These are phyloP conservation scores for Anthophora plumipes DNA, from an alignment of 2,888 invertebrate species.

Conservation along the genomic window DNA sequence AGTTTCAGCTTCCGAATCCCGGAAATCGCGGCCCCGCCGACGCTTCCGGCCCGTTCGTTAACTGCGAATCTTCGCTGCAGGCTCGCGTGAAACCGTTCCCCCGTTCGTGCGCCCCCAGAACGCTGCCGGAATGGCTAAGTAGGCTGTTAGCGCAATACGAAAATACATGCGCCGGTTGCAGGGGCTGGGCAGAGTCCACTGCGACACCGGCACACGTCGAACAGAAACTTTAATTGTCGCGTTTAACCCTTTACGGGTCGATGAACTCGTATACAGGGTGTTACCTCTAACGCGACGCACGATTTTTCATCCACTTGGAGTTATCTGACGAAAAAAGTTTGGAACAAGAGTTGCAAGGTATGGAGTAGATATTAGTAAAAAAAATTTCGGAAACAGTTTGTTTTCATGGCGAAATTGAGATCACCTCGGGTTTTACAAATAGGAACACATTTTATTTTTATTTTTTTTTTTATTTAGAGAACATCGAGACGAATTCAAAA, in stretches of 20 bases:
- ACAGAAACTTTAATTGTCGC: constrained; percentile 48
- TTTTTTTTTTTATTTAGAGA: too few relatives aligned
- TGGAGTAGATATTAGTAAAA: too few relatives aligned
- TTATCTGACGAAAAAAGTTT: too few relatives aligned
- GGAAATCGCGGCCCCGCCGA: constrained; percentile 43
- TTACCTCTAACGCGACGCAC: too few relatives aligned
- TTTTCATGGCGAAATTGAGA: too few relatives aligned
- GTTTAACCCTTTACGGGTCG: constrained; percentile 13
- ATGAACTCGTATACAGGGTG: too few relatives aligned
- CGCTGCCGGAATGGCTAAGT: constrained; percentile 72
- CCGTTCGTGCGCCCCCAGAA: constrained; percentile 28
- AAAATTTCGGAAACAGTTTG: too few relatives aligned
- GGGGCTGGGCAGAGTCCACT: constrained; percentile 23
- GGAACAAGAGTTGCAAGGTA: too few relatives aligned
- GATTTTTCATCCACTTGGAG: too few relatives aligned
- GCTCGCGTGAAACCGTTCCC: constrained; percentile 48
- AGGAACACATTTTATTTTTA: too few relatives aligned
- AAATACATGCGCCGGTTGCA: constrained; percentile 52
- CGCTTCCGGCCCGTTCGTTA: constrained; percentile 42
- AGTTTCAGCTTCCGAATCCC: constrained; percentile 38
- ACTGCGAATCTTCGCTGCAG: constrained; percentile 48
- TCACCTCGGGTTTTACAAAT: too few relatives aligned
- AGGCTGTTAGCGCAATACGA: constrained; percentile 70
- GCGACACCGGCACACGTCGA: constrained; percentile 27
- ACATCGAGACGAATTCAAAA: too few relatives aligned